Evolutionary conservation across 1,140 invertebrate species (phyloP).

Genomic region (Akabosia matsudoensis): DNA sequence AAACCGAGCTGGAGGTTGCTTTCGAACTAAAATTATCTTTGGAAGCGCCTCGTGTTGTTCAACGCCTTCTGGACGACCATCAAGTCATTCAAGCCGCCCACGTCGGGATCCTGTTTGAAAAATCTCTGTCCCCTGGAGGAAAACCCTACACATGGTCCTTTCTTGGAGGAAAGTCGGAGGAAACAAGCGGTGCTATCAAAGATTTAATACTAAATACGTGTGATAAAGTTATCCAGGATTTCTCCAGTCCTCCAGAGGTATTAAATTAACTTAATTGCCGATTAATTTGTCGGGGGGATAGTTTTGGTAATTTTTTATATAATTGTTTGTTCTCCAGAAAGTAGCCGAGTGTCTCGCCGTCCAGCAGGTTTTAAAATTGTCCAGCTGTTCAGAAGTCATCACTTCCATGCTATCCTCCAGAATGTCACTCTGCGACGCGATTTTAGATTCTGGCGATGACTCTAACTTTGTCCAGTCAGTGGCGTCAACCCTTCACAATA

Average conservation of each 20-base stretch:
- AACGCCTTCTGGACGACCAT: constrained; percentile 30
- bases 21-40: constrained; percentile 37
- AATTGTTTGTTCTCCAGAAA: constrained; percentile 36
- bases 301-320: not conserved
- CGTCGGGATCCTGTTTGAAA: constrained; percentile 12
- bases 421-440: constrained; percentile 31
- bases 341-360: constrained; percentile 38
- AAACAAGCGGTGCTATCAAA: constrained; percentile 9
- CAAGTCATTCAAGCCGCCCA: constrained; percentile 38
- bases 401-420: constrained; percentile 21
- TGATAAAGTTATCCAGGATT: constrained; percentile 26
- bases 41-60: constrained; percentile 35
- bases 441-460: not conserved
- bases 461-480: constrained; percentile 28
- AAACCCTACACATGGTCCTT: constrained; percentile 32
- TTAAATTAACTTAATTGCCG: not conserved
- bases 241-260: constrained; percentile 25
- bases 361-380: constrained; percentile 33
- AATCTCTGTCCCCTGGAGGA: not conserved
- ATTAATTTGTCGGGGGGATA: constrained; percentile 2
- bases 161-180: not conserved
- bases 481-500: constrained; percentile 21
- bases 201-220: constrained; percentile 28
- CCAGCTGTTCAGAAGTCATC: constrained; percentile 26
- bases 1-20: constrained; percentile 38